Base-by-base conservation (phyloP, 2,797 vertebrate genomes). In the Sebastiscus albofasciatus region DNA sequence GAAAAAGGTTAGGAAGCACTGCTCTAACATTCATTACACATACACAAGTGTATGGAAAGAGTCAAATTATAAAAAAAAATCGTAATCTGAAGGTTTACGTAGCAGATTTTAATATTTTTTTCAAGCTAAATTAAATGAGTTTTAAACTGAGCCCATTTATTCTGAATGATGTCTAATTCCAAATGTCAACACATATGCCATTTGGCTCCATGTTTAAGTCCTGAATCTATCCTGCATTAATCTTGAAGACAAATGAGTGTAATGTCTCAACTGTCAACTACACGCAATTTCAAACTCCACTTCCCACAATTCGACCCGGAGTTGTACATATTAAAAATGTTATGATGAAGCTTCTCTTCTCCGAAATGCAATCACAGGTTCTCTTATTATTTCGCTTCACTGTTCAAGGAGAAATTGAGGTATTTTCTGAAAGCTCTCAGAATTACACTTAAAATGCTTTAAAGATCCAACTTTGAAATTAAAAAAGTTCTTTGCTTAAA, bases 331-430 rank as follows among this genome's bases (percentile, higher is more conserved):
- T 62, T 67, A 60, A 75, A 75, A 67, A 64, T 52, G 20, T 16
- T n/a, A 42, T 67, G 11, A 83, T 33, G 29, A 55, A 33, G 49
- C 52, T 11, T 59, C 60, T 46, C n/a, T 22, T 60, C 58, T 66
- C 8, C 13, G 3, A 72, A 67, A 36, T 22, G 60, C 39, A 78
- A 80, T 80, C 61, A 80, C n/a, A 72, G 36, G 31, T 70, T 77
- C 27, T 12, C 29, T 58, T 18, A 26, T 74, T 46, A 58, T 72
- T 78, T 68, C n/a, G 16, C 27, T 39, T 54, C 31, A 3, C 58
- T 59, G 34, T 49, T 75, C 46, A 42, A 66, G 46, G 52, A 54
- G 29, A 78, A 74, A 34, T 24, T 13, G n/a, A 70, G 59, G 34
- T 14, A 18, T 73, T 67, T 46, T 46, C 46, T 62, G 22, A 73